Percentiles rank a stretch among this genome's conserved stretches.
Evolutionary conservation across 2,797 vertebrate genomes (phyloP).

Genomic region (Melopsittacus undulatus): DNA sequence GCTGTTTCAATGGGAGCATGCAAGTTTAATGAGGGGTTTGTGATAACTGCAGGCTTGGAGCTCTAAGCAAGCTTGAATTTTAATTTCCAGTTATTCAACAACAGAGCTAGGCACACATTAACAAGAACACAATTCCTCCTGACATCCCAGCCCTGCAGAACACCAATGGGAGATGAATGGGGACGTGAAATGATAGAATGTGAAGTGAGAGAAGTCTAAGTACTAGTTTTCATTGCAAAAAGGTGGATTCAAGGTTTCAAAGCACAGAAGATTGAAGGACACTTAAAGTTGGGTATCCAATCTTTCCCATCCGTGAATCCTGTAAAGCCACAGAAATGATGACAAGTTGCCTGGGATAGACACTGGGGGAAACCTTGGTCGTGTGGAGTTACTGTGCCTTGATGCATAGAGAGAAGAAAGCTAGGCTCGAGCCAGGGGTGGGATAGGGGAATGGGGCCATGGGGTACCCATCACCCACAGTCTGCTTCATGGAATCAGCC

Average conservation of each 20-base stretch:
- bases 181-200: not conserved
- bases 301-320: not conserved
- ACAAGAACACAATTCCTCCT: constrained; percentile 28
- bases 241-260: not conserved
- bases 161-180: not conserved
- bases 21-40: constrained; percentile 26
- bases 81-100: not conserved
- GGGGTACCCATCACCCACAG: fast-evolving
- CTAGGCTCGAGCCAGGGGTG: not conserved
- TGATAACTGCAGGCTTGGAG: not conserved
- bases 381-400: fast-evolving
- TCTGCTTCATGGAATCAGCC: not conserved
- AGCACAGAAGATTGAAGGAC: not conserved
- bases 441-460: fast-evolving
- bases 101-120: not conserved
- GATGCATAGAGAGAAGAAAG: not conserved
- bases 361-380: not conserved
- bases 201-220: not conserved
- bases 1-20: not conserved
- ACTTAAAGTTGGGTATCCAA: not conserved
- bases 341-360: not conserved
- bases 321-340: not conserved
- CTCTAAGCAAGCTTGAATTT: not conserved
- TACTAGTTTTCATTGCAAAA: not conserved
- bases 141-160: constrained; percentile 1